phyloP scores from a whole-genome alignment of 92 coral and sea anemone genomes.

The Paragorgia papillata region DNA sequence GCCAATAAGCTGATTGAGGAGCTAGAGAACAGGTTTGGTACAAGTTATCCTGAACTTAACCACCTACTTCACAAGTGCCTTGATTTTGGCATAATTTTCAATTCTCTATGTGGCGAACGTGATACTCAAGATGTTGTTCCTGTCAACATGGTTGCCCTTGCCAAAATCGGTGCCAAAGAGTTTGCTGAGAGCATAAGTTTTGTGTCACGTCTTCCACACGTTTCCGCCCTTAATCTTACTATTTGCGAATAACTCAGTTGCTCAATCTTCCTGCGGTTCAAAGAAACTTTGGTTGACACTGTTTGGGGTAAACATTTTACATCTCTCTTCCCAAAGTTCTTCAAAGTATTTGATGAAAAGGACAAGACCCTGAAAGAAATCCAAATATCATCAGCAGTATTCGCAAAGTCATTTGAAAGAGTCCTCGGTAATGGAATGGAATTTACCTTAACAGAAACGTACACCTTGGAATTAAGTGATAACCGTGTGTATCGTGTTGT shows the following conservation, averaged over 20 bases:
- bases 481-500: neutral
- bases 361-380: neutral
- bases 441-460: neutral
- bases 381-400: neutral
- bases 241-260: conserved; percentile 30
- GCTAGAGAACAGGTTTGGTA: neutral
- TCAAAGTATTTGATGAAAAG: neutral
- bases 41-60: conserved; percentile 18
- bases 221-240: neutral
- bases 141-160: conserved; percentile 1
- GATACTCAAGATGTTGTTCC: neutral
- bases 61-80: neutral
- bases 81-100: conserved; percentile 5
- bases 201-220: conserved; percentile 28
- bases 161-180: conserved; percentile 19
- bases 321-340: neutral
- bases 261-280: conserved; percentile 12
- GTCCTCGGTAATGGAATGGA: too few species aligned
- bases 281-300: conserved; percentile 5
- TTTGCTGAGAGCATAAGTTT: conserved; percentile 7
- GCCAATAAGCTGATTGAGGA: neutral
- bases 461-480: neutral
- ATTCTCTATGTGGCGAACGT: neutral
- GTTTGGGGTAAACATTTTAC: conserved; percentile 2
- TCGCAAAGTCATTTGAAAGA: neutral